These are phyloP conservation scores for Heterocephalus glaber DNA, from an alignment of 2,113 vertebrate genomes.

Conservation along the genomic window DNA sequence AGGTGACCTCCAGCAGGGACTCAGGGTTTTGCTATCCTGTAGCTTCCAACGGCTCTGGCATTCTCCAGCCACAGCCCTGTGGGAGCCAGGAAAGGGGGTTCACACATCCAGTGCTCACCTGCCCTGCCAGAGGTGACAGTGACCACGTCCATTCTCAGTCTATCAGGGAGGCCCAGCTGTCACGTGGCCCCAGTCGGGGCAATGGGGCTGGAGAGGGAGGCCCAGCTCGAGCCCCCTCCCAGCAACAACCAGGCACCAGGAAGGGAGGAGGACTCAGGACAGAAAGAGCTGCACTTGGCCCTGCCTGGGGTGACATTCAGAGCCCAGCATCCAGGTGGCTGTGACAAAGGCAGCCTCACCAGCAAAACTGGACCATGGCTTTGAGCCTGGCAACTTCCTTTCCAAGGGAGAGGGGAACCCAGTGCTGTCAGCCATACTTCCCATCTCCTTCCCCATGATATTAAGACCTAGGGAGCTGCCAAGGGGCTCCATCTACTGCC, in stretches of 20 bases:
- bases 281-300: neutral
- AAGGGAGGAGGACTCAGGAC: neutral
- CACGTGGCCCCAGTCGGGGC: accelerated
- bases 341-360: accelerated
- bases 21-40: accelerated
- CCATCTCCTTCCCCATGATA: neutral
- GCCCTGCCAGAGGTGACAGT: neutral
- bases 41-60: neutral
- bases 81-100: neutral
- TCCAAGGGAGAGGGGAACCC: neutral
- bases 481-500: neutral
- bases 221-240: neutral
- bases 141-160: neutral
- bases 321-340: accelerated
- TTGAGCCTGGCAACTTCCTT: neutral
- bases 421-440: neutral
- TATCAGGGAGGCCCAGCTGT: neutral
- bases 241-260: accelerated
- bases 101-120: accelerated
- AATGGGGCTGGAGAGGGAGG: accelerated
- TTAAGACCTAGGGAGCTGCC: neutral
- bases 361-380: accelerated
- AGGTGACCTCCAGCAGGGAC: too few species aligned
- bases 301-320: neutral
- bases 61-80: neutral